A percentile compares a stretch with the other conserved stretches of the same genome.
Conservation (phyloP, 2,113 vertebrate genomes). For the Gavialis gangeticus region DNA sequence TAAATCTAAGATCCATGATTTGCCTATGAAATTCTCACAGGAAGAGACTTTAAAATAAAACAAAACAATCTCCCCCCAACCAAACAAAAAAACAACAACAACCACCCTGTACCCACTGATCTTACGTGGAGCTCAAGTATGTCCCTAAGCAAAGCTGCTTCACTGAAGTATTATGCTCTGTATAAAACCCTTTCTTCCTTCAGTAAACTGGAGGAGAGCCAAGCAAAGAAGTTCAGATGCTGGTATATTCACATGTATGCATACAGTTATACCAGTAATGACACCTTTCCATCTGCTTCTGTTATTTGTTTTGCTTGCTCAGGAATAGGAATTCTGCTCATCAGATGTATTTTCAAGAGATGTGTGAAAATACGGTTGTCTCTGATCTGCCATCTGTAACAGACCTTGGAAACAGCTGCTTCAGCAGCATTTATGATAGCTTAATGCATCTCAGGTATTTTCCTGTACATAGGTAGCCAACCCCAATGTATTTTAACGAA, state of each 20-base stretch:
- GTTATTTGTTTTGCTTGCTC: conserved; percentile 50
- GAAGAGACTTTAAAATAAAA: too few relatives aligned
- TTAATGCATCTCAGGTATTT: background rate
- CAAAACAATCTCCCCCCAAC: too few relatives aligned
- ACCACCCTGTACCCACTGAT: too few relatives aligned
- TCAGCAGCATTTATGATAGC: background rate
- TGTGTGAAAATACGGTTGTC: background rate
- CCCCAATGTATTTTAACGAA: background rate
- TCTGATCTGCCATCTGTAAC: background rate
- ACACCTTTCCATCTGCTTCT: conserved; percentile 34
- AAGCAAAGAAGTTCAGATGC: conserved; percentile 12
- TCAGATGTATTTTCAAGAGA: conserved; percentile 13
- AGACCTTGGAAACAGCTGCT: background rate
- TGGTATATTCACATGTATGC: background rate
- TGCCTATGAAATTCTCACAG: too few relatives aligned
- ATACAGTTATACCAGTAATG: conserved; percentile 30
- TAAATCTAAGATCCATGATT: too few relatives aligned
- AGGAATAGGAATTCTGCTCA: background rate
- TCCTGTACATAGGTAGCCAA: background rate
- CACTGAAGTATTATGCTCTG: background rate
- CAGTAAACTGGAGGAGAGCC: conserved; percentile 28
- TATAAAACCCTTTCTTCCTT: conserved; percentile 28
- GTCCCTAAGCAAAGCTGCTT: background rate
- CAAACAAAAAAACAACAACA: too few relatives aligned
- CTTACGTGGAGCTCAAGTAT: too few relatives aligned